These are phyloP conservation scores for Chelonoidis abingdonii DNA, from an alignment of 2,113 vertebrate genomes.

Conservation along the genomic window DNA sequence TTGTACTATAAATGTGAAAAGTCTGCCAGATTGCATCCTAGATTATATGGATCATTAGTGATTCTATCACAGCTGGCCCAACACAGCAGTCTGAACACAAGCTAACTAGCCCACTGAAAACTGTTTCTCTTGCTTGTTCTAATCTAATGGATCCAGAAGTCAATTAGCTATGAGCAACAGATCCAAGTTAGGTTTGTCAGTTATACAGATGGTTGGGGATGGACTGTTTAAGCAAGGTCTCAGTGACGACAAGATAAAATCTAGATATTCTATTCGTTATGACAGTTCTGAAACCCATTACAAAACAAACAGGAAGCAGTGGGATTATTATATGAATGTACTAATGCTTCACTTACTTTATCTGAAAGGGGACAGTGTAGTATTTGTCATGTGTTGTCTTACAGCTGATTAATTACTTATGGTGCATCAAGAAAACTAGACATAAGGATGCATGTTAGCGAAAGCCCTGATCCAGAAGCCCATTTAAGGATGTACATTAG, in stretches of 20 bases:
- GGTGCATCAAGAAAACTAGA: neutral
- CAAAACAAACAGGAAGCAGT: conserved; percentile 60
- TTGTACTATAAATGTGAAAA: conserved; percentile 6
- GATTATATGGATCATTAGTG: neutral
- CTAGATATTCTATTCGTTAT: conserved; percentile 38
- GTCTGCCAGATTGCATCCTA: neutral
- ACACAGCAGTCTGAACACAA: neutral
- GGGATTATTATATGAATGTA: conserved; percentile 33
- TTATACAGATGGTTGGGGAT: conserved; percentile 24
- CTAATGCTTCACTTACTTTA: conserved; percentile 49
- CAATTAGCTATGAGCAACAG: conserved; percentile 47
- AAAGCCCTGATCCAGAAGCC: neutral
- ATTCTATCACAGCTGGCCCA: neutral
- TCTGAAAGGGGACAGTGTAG: conserved; percentile 22
- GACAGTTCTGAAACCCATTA: conserved; percentile 54
- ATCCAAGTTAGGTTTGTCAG: neutral
- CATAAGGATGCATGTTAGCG: neutral
- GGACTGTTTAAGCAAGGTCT: conserved; percentile 39
- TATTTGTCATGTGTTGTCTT: conserved; percentile 22
- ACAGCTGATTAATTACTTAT: conserved; percentile 13
- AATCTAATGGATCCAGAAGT: neutral
- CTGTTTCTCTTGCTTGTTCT: neutral
- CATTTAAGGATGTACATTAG: neutral
- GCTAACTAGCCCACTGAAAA: neutral
- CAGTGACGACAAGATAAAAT: conserved; percentile 40